Evolutionary conservation across 2,797 vertebrate genomes (phyloP), one percentile per base, ranked within the genome.

Genomic region (Microchirus variegatus): DNA sequence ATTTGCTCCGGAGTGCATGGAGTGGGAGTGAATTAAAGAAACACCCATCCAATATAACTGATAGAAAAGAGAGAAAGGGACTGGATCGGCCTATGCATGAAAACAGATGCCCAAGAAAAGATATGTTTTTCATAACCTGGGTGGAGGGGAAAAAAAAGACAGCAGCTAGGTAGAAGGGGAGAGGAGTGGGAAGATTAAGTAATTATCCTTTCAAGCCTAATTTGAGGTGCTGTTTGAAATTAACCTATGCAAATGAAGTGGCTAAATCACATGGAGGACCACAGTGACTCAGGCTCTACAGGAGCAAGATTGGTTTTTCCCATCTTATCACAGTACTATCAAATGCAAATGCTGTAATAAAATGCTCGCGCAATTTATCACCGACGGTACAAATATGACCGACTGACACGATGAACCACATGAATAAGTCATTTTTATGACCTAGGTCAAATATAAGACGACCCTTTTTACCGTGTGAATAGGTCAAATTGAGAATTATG

Each of bases 201-300:
- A 96, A 96, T 97, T 97, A 97, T 95, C 94, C 92, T 96, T 97
- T 96, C 94, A 95, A 95, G 93, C 91, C 91, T 95, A 95, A 95
- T 95, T 96, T 96, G 92, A 93, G 90, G 91, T 94, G 93, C 93
- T 93, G 92, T 95, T 96, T 93, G 95, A 96, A 97, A 96, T 97
- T 96, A 97, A 96, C 94, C 95, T 95, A 94, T 95, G 94, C 89
- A 94, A 95, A 96, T 95, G 89, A 93, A 93, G 90, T 91, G 91
- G 89, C 93, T 92, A 92, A 94, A 93, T 92, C 89, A 87, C 89
- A 90, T 67, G 45, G 91, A 94, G 92, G 87, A 83, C 81, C 53
- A 59, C 72, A 40, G 81, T 78, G 82, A 82, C 87, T 91, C 82
- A 80, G 70, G 70, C 84, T 73, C 82, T 67, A 77, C 87, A 77